Base-by-base conservation (phyloP, 2,113 vertebrate genomes). In the Indicator indicator region DNA sequence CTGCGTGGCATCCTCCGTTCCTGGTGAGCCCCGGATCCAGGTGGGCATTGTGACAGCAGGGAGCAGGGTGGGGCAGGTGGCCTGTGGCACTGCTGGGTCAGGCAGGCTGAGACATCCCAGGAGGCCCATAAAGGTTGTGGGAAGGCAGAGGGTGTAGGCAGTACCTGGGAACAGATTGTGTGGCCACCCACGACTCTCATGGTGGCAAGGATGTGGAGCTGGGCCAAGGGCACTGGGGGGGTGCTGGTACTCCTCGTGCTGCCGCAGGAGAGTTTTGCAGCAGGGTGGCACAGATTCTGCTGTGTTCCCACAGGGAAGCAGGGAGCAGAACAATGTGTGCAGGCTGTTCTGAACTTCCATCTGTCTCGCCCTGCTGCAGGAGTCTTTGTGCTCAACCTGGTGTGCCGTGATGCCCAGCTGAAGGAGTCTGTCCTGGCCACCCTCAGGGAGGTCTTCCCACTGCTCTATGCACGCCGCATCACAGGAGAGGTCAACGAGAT, bases 401-500 rank as follows among this genome's bases (percentile, higher is more conserved):
- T 99, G 83, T 99, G 99, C 90, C 99, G 99, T 0, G 98, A 99
- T 20, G 8, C 97, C 5, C 80, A 1, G 69, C 93, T 99, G 82
- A 99, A 98, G 97, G 97, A 98, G 14, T 97, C 97, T 0, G 98
- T 99, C 89, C 85, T 99, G 91, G 97, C 97, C n/a, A 89, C 97
- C 13, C 97, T 99, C 74, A 98, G 96, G 52, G 93, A 90, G 0
- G 92, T 98, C 44, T 99, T 99, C 87, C 98, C 99, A 0, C 96
- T 97, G 40, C 98, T 99, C 63, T 98, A 99, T 7, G 86, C 96
- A 0, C 96, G 98, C 80, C 96, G 58, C 75, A 99, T 99, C 3
- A 98, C 99, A 42, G 99, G 98, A 9, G 99, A 99, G 74, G 98
- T 99, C 74, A 99, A 99, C 0, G 99, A 99, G 96, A 98, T 99